phyloP scores from a whole-genome alignment of 2,113 vertebrate genomes.

The Perca fluviatilis region DNA sequence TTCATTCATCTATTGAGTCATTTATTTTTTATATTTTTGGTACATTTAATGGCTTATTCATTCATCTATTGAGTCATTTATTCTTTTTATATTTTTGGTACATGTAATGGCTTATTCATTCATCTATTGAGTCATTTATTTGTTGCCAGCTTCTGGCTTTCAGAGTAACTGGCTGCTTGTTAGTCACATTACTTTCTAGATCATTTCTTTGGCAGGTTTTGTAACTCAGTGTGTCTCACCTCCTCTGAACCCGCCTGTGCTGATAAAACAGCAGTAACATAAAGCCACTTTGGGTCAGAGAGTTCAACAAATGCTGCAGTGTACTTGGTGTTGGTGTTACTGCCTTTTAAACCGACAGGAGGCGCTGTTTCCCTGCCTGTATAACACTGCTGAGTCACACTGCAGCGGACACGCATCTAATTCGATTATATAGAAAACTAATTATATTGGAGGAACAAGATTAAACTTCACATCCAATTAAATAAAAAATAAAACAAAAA shows the following conservation, averaged over 20 bases:
- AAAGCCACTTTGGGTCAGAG: background rate
- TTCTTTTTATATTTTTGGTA: no score
- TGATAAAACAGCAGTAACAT: background rate
- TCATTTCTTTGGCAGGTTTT: background rate
- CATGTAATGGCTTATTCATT: no score
- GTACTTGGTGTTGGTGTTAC: background rate
- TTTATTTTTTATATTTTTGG: no score
- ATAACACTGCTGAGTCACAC: slow-evolving; percentile 77
- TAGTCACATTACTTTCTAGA: background rate
- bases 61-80: no score
- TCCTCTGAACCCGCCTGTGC: background rate
- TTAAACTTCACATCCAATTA: background rate
- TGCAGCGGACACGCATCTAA: slow-evolving; percentile 48
- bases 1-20: no score
- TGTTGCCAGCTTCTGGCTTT: no score
- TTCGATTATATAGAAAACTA: background rate
- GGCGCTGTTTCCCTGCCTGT: slow-evolving; percentile 31
- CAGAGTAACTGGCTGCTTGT: no score
- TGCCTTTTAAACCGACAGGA: slow-evolving; percentile 22
- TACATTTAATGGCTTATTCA: no score
- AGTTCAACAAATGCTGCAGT: background rate
- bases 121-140: no score
- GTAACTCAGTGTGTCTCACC: background rate
- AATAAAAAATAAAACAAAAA: no score
- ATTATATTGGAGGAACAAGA: background rate